Evolutionary conservation across 2,888 invertebrate genomes (phyloP).

Genomic region (Cerceris ruficornis): DNA sequence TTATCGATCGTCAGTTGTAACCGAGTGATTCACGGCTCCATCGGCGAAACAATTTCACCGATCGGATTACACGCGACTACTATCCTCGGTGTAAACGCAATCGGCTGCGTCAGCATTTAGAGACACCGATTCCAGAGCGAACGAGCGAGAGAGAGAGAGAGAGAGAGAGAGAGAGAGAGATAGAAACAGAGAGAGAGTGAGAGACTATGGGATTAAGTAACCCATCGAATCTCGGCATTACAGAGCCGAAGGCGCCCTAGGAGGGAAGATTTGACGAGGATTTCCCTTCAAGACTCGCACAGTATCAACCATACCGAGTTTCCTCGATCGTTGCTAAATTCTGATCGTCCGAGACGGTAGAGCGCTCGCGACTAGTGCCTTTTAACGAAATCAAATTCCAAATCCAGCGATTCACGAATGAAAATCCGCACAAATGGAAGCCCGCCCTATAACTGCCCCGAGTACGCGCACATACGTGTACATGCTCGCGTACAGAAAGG

Average conservation of each 20-base stretch:
- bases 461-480: background rate
- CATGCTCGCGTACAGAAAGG: background rate
- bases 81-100: conserved; percentile 35
- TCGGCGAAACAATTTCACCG: conserved; percentile 53
- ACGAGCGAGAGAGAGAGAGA: background rate
- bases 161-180: conserved; percentile 10
- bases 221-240: conserved; percentile 48
- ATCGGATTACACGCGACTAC: conserved; percentile 33
- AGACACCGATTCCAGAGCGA: conserved; percentile 16
- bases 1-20: background rate
- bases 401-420: conserved; percentile 49
- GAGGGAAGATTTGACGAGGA: background rate
- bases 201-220: conserved; percentile 65
- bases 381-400: conserved; percentile 72
- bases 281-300: conserved; percentile 11
- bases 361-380: conserved; percentile 52
- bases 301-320: conserved; percentile 46
- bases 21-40: conserved; percentile 27
- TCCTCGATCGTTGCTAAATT: conserved; percentile 11
- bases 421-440: conserved; percentile 63
- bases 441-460: background rate
- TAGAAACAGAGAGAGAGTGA: conserved; percentile 17
- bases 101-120: conserved; percentile 43
- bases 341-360: conserved; percentile 8
- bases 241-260: background rate